These are phyloP conservation scores for Netelia fuscicornis DNA, from an alignment of 2,888 invertebrate genomes.

Conservation along the genomic window DNA sequence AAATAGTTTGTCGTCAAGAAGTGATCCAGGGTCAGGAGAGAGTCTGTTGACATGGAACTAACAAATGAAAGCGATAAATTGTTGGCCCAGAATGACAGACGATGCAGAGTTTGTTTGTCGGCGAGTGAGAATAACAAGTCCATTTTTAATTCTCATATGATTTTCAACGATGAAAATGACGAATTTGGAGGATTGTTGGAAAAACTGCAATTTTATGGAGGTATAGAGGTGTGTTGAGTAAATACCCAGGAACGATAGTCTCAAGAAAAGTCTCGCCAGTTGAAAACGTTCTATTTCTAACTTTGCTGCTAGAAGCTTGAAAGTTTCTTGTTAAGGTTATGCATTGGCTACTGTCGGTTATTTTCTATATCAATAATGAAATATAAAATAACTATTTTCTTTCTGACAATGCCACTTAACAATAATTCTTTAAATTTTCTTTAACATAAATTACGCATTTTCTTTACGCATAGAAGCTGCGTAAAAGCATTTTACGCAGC, in stretches of 20 bases:
- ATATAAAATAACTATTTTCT: too few species aligned
- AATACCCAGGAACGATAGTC: background rate
- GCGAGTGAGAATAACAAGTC: slow-evolving; percentile 73
- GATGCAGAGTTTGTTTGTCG: slow-evolving; percentile 78
- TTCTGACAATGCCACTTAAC: too few species aligned
- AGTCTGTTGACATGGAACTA: slow-evolving; percentile 61
- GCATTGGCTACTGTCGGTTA: too few species aligned
- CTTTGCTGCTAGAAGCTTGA: background rate
- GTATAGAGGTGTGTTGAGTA: slow-evolving; percentile 75
- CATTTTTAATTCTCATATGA: slow-evolving; percentile 70
- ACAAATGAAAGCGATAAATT: slow-evolving; percentile 36
- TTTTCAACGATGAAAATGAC: slow-evolving; percentile 58
- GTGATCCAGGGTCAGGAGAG: background rate
- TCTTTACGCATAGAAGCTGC: too few species aligned
- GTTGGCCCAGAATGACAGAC: slow-evolving; percentile 56
- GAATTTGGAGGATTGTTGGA: slow-evolving; percentile 65
- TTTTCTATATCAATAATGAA: too few species aligned
- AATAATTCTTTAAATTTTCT: too few species aligned
- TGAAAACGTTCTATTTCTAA: background rate
- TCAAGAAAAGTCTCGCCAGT: slow-evolving; percentile 10
- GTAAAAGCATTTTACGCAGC: too few species aligned
- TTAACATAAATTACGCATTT: too few species aligned
- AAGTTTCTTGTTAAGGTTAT: background rate
- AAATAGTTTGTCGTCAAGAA: background rate
- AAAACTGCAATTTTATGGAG: slow-evolving; percentile 77